Percentiles rank a stretch among this genome's conserved stretches.
Evolutionary conservation across 1,140 invertebrate genomes (phyloP).

Genomic region (Diorhabda carinulata): DNA sequence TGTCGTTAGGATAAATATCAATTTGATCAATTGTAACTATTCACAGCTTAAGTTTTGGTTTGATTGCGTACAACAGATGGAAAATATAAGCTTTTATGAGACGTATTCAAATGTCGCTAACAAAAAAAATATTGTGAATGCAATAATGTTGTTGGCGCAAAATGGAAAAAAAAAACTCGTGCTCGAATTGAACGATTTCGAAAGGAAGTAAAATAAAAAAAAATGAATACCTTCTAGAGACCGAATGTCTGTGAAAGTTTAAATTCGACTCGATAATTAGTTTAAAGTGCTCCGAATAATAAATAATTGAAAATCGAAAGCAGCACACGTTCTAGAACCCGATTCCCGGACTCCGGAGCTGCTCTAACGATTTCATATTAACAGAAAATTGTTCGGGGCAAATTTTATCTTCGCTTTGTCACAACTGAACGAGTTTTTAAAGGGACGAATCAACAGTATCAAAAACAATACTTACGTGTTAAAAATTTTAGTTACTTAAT

Average conservation of each 20-base stretch:
- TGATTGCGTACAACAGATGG: no score
- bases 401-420: neutral
- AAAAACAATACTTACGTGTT: no score
- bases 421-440: neutral
- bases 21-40: no score
- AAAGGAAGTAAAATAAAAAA: neutral
- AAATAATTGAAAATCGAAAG: neutral
- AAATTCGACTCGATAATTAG: constrained; percentile 1
- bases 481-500: no score
- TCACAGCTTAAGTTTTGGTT: no score
- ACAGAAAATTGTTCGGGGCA: neutral
- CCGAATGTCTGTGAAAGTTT: neutral
- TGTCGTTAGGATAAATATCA: no score
- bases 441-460: no score
- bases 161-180: no score
- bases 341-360: constrained; percentile 1
- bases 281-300: neutral
- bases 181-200: neutral
- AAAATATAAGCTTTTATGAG: no score
- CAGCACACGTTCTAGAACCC: neutral
- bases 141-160: no score
- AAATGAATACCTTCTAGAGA: neutral
- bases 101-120: no score
- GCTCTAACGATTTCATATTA: constrained; percentile 2
- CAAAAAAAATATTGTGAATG: no score